These are phyloP conservation scores for Turdus rufiventris DNA, from an alignment of 2,113 vertebrate genomes.

Conservation along the genomic window DNA sequence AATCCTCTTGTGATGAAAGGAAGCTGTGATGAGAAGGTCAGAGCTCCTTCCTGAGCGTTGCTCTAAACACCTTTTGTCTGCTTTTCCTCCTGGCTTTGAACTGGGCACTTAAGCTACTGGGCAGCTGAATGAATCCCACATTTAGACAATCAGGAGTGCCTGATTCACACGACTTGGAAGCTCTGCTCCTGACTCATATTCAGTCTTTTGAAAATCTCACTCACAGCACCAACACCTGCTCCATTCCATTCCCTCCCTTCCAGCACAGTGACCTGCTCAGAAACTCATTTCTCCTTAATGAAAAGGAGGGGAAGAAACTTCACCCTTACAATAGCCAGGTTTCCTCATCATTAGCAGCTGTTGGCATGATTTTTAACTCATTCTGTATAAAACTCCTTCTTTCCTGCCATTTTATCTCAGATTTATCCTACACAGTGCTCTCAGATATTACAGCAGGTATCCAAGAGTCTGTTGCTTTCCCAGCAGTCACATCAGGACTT, in stretches of 20 bases:
- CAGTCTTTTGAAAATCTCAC: neutral
- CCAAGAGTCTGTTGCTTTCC: neutral
- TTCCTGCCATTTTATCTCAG: neutral
- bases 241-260: neutral
- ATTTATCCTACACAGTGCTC: neutral
- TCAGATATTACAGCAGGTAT: neutral
- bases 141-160: neutral
- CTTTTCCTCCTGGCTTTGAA: neutral
- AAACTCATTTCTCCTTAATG: neutral
- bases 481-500: neutral
- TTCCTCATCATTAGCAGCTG: neutral
- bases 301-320: neutral
- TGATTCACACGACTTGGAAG: neutral
- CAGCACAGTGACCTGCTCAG: neutral
- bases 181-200: neutral
- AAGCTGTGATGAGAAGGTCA: neutral
- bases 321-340: accelerated
- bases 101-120: neutral
- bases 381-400: neutral
- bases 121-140: neutral
- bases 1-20: neutral
- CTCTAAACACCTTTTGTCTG: neutral
- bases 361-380: neutral
- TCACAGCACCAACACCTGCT: neutral
- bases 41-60: neutral